phyloP scores from a whole-genome alignment of 92 coral and sea anemone species.

The Galaxea fascicularis region DNA sequence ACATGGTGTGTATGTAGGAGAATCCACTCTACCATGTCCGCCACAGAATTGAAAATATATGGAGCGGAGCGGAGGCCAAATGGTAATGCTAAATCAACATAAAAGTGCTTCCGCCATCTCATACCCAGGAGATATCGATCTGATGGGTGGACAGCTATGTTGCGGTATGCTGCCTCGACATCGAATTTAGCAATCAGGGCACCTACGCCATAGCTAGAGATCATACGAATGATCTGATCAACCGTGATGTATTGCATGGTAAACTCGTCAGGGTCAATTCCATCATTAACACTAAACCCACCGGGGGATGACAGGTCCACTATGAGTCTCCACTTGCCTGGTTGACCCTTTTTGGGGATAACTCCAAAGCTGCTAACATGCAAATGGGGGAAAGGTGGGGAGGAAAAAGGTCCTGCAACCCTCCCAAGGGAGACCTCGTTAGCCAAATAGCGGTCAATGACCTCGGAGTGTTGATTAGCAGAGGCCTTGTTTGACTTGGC shows the following conservation, averaged over 20 bases:
- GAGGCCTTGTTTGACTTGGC: too few relatives aligned
- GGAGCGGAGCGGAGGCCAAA: conserved; percentile 49
- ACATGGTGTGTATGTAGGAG: conserved; percentile 14
- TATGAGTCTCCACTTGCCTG: conserved; percentile 42
- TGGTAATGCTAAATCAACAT: conserved; percentile 25
- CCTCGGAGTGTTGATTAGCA: too few relatives aligned
- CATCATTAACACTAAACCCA: conserved; percentile 28
- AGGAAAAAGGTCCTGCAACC: too few relatives aligned
- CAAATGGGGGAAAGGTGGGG: too few relatives aligned
- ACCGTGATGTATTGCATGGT: conserved; percentile 21
- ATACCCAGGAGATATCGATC: conserved; percentile 41
- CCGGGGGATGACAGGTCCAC: conserved; percentile 14
- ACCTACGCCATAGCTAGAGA: conserved; percentile 30
- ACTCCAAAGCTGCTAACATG: conserved; percentile 15
- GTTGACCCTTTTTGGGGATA: conserved; percentile 46
- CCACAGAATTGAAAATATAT: conserved; percentile 34
- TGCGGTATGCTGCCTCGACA: conserved; percentile 45
- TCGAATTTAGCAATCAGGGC: conserved; percentile 40
- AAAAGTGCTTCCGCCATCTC: conserved; percentile 27
- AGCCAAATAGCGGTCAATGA: too few relatives aligned
- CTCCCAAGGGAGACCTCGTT: too few relatives aligned
- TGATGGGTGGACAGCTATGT: conserved; percentile 33
- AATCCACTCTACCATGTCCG: conserved; percentile 31
- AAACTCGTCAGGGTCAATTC: conserved; percentile 34
- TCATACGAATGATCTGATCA: conserved; percentile 27